A percentile compares a stretch with the other conserved stretches of the same genome.
Conservation (phyloP, 2,113 vertebrate genomes). For the Syrmaticus mikado region DNA sequence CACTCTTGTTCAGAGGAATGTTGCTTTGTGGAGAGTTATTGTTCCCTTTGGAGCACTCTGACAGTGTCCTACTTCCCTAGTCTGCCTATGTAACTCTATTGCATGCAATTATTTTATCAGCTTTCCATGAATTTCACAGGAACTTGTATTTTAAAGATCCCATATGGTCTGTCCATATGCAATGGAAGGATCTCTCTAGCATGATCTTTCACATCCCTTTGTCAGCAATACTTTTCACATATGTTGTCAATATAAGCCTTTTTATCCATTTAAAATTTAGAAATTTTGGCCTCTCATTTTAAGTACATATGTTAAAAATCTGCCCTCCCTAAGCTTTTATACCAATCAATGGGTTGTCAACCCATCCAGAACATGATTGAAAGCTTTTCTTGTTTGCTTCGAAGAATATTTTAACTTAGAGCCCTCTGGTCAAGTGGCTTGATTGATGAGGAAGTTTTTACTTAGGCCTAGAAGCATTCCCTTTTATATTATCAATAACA, state of each 20-base stretch:
- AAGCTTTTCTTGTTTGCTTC: neutral
- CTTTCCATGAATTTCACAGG: neutral
- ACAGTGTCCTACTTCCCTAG: neutral
- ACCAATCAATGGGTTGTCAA: neutral
- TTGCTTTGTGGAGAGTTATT: neutral
- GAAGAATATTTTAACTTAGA: neutral
- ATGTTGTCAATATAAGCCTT: neutral
- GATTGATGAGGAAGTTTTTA: neutral
- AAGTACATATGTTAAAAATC: neutral
- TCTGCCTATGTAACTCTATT: neutral
- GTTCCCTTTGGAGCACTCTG: neutral
- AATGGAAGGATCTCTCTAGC: neutral
- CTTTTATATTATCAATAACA: neutral
- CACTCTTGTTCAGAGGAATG: neutral
- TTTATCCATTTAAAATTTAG: neutral
- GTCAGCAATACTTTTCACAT: neutral
- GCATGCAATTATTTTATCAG: neutral
- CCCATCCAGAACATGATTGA: neutral
- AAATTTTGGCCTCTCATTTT: neutral
- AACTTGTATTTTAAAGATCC: neutral
- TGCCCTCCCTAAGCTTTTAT: neutral
- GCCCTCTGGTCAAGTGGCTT: neutral
- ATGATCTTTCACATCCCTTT: neutral
- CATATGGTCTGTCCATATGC: neutral
- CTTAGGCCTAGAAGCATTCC: neutral